Conservation (phyloP, 2,797 vertebrate species). For the Parotocinclus haroldoi region DNA sequence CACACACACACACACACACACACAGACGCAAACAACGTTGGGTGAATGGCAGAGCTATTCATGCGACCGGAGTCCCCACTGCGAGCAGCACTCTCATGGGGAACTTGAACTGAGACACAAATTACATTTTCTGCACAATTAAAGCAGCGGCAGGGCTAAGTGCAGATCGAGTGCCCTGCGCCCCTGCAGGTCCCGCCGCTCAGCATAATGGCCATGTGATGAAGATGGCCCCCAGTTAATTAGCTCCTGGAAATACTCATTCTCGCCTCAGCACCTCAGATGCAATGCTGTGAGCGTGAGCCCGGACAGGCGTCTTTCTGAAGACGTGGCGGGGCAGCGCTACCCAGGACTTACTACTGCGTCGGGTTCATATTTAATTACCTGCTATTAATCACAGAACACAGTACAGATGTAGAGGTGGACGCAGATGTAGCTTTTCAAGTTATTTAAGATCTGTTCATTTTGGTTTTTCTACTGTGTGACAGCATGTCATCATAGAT, state of each 20-base stretch:
- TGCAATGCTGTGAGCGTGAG: conserved; percentile 53
- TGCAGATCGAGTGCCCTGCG: conserved; percentile 67
- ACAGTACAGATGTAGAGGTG: too few relatives aligned
- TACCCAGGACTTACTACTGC: not conserved
- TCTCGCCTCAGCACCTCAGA: conserved; percentile 60
- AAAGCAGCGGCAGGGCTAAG: conserved; percentile 73
- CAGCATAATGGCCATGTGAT: conserved; percentile 75
- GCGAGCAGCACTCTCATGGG: conserved; percentile 70
- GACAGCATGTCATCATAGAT: too few relatives aligned
- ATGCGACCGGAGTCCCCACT: conserved; percentile 66
- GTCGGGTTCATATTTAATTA: conserved; percentile 25
- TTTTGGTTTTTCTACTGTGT: too few relatives aligned
- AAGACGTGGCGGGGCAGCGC: conserved; percentile 22
- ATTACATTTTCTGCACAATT: conserved; percentile 84
- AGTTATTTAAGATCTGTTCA: too few relatives aligned
- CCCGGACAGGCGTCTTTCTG: conserved; percentile 47
- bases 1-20: conserved; percentile 20
- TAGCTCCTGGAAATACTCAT: conserved; percentile 76
- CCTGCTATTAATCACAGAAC: too few relatives aligned
- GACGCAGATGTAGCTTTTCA: too few relatives aligned
- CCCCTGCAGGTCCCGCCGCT: conserved; percentile 65
- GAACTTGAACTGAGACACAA: conserved; percentile 76
- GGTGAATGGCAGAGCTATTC: conserved; percentile 70
- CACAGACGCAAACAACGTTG: conserved; percentile 37
- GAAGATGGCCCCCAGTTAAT: conserved; percentile 77